These are phyloP conservation scores for Silurus meridionalis DNA, from an alignment of 2,113 vertebrate species.

Conservation along the genomic window DNA sequence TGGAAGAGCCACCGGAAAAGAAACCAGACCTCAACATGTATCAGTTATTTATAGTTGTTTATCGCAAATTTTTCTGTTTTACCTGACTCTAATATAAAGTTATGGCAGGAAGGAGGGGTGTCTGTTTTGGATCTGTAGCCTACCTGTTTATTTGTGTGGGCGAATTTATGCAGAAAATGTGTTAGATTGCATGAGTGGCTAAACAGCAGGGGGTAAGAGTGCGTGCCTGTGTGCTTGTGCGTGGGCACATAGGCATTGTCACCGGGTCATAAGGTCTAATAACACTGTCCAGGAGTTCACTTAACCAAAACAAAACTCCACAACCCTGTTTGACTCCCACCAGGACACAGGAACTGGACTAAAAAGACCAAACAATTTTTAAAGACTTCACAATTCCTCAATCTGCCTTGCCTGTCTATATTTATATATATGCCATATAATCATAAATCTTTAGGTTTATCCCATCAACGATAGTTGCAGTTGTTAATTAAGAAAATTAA, in stretches of 20 bases:
- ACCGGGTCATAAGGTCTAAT: constrained; percentile 42
- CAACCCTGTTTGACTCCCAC: constrained; percentile 62
- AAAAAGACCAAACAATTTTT: constrained; percentile 56
- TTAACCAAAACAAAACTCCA: constrained; percentile 44
- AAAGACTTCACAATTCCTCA: constrained; percentile 27
- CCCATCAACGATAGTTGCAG: too few relatives aligned
- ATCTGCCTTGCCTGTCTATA: background rate
- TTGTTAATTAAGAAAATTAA: too few relatives aligned
- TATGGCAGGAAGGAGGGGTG: constrained; percentile 67
- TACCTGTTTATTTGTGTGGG: constrained; percentile 53
- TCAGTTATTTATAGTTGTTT: constrained; percentile 74
- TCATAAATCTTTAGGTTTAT: too few relatives aligned
- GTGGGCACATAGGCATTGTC: constrained; percentile 51
- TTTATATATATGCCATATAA: too few relatives aligned
- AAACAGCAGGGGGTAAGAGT: constrained; percentile 19
- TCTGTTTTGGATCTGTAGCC: constrained; percentile 63
- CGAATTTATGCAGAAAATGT: constrained; percentile 33
- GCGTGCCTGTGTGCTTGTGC: constrained; percentile 28
- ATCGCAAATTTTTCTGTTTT: constrained; percentile 74
- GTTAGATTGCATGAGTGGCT: constrained; percentile 58
- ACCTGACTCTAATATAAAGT: constrained; percentile 62
- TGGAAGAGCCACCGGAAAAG: constrained; percentile 72
- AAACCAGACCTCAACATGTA: constrained; percentile 46
- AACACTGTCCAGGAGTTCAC: constrained; percentile 59
- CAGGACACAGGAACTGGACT: constrained; percentile 64